phyloP scores from a whole-genome alignment of 2,113 vertebrate genomes.

The Numenius arquata region DNA sequence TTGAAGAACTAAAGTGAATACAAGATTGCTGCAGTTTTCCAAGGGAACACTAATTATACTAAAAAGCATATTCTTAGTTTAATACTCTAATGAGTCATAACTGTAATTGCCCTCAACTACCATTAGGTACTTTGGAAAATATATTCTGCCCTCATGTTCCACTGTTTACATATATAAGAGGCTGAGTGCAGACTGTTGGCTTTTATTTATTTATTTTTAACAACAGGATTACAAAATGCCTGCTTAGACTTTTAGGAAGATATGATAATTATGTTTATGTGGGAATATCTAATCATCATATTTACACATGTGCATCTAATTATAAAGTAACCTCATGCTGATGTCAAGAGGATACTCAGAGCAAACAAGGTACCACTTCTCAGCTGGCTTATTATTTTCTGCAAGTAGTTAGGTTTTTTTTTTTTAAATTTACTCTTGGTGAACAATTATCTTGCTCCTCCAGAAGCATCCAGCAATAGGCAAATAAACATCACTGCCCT shows the following conservation, averaged over 20 bases:
- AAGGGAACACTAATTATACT: constrained; percentile 32
- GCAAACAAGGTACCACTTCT: constrained; percentile 59
- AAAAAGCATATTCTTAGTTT: constrained; percentile 28
- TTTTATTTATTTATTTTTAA: constrained; percentile 33
- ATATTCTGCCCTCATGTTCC: not conserved
- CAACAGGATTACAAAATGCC: not conserved
- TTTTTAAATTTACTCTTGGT: constrained; percentile 6
- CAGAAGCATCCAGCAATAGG: constrained; percentile 1
- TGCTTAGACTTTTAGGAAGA: constrained; percentile 18
- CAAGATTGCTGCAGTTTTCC: not conserved
- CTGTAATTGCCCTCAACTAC: constrained; percentile 46
- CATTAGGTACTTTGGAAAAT: constrained; percentile 26
- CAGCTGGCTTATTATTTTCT: constrained; percentile 41
- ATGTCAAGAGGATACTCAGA: constrained; percentile 68
- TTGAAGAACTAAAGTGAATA: constrained; percentile 1
- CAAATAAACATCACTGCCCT: not conserved
- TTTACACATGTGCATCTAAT: constrained; percentile 66
- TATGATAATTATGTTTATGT: constrained; percentile 62
- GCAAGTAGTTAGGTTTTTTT: not conserved
- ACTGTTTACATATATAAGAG: constrained; percentile 10
- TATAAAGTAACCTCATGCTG: constrained; percentile 64
- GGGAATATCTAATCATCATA: constrained; percentile 68
- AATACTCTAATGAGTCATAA: constrained; percentile 51
- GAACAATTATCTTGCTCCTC: constrained; percentile 43
- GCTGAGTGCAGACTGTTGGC: not conserved